Percentiles rank a stretch among this genome's conserved stretches.
phyloP scores from a whole-genome alignment of 1,140 invertebrate species.

The Drosophila kohkoa region DNA sequence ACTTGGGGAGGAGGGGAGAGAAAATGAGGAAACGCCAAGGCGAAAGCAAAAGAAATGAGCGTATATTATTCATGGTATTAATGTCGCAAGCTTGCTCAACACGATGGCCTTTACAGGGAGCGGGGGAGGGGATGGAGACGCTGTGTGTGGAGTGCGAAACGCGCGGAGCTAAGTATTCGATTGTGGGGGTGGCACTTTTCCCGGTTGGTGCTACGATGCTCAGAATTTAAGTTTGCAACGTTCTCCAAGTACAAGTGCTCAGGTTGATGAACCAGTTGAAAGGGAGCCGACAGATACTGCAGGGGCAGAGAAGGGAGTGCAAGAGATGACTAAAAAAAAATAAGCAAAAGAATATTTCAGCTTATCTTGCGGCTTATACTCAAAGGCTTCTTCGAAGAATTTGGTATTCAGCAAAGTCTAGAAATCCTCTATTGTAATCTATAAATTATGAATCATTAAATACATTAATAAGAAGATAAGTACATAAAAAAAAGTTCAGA shows the following conservation, averaged over 20 bases:
- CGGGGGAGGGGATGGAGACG: neutral
- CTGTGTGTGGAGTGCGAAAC: neutral
- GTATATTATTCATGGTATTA: conserved; percentile 83
- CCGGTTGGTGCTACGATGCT: conserved; percentile 10
- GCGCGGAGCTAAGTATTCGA: conserved; percentile 3
- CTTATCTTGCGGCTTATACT: conserved; percentile 6
- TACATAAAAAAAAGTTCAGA: neutral
- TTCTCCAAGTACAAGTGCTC: conserved; percentile 52
- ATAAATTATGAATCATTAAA: too few species aligned
- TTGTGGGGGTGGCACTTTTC: conserved; percentile 25
- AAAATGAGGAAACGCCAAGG: conserved; percentile 38
- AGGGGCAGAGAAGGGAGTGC: neutral
- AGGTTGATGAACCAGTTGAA: conserved; percentile 60
- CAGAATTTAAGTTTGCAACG: conserved; percentile 46
- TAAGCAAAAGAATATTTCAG: neutral
- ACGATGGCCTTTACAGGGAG: neutral
- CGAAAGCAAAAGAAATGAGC: conserved; percentile 75
- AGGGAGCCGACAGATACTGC: too few species aligned
- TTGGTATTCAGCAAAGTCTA: conserved; percentile 2
- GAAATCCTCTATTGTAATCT: neutral
- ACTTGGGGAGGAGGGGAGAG: neutral
- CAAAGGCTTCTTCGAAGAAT: conserved; percentile 26
- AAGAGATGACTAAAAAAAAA: neutral
- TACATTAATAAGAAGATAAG: neutral
- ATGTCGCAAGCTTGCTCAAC: conserved; percentile 54